Percentiles rank a stretch among this genome's conserved stretches.
Evolutionary conservation across 2,797 vertebrate species (phyloP).

Genomic region (Xenentodon cancila): DNA sequence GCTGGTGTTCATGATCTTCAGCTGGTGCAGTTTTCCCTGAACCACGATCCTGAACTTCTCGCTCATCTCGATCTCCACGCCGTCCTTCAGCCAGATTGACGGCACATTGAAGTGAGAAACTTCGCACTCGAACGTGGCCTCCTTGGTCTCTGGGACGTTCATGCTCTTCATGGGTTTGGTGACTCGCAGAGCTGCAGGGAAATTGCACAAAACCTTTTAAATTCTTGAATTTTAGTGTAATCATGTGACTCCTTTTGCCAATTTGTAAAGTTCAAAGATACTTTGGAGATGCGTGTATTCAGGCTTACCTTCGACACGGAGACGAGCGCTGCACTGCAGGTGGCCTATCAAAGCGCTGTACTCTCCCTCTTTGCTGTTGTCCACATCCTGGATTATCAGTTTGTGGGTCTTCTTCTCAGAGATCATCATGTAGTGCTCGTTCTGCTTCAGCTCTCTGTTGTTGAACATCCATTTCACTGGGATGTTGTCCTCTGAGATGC

Average conservation of each 20-base stretch:
- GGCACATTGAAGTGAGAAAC: conserved; percentile 97
- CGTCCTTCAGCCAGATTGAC: conserved; percentile 92
- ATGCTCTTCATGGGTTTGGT: conserved; percentile 90
- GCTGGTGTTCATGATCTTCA: conserved; percentile 93
- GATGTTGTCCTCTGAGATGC: conserved; percentile 92
- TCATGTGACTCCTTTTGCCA: not conserved
- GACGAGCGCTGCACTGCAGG: conserved; percentile 89
- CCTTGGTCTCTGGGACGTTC: conserved; percentile 91
- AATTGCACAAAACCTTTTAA: not conserved
- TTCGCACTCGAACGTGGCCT: conserved; percentile 93
- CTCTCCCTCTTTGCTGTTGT: conserved; percentile 86
- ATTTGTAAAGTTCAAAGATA: not conserved
- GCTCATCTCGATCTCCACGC: conserved; percentile 96
- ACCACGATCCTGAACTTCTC: conserved; percentile 94
- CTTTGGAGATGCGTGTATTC: not conserved
- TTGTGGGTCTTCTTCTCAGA: conserved; percentile 95
- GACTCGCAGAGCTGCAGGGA: conserved; percentile 85
- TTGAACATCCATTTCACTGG: conserved; percentile 96
- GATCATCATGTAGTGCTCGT: conserved; percentile 85
- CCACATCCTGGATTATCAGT: conserved; percentile 88
- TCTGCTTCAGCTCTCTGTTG: conserved; percentile 87
- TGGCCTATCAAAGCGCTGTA: conserved; percentile 92
- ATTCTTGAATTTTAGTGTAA: not conserved
- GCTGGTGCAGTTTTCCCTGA: conserved; percentile 94
- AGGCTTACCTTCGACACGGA: conserved; percentile 90